A percentile compares a stretch with the other conserved stretches of the same genome.
Conservation (phyloP, 2,113 vertebrate species). For the Perccottus glenii region DNA sequence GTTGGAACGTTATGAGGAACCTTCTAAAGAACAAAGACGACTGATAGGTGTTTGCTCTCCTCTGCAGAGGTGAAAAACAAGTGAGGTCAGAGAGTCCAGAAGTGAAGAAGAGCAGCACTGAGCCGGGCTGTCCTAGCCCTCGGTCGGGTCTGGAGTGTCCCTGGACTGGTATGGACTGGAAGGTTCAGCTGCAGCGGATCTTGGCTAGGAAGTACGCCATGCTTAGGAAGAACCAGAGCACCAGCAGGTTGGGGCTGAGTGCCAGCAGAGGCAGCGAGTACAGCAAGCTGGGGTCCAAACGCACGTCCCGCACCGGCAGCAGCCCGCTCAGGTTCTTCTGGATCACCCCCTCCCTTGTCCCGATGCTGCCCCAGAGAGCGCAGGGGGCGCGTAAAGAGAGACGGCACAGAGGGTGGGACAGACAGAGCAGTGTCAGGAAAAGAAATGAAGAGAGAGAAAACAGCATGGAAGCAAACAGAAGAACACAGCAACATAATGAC, state of each 20-base stretch:
- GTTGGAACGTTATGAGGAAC: no score
- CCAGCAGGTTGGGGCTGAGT: slow-evolving; percentile 96
- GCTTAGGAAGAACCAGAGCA: slow-evolving; percentile 98
- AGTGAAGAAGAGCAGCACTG: no score
- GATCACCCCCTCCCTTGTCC: slow-evolving; percentile 97
- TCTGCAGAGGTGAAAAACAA: no score
- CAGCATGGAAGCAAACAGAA: background rate
- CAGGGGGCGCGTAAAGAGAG: background rate
- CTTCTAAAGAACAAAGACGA: no score
- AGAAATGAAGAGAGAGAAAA: background rate
- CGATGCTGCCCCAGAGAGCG: slow-evolving; percentile 87
- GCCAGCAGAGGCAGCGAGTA: slow-evolving; percentile 97
- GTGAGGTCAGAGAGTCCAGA: no score
- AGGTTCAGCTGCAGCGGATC: slow-evolving; percentile 93
- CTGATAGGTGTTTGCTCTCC: no score
- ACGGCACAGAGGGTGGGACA: slow-evolving; percentile 6
- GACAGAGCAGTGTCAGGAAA: background rate
- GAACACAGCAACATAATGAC: background rate
- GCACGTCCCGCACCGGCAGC: slow-evolving; percentile 95
- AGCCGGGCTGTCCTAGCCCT: background rate
- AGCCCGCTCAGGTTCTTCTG: slow-evolving; percentile 99
- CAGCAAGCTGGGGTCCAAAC: slow-evolving; percentile 95
- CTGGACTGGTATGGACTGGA: no score
- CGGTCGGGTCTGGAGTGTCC: background rate
- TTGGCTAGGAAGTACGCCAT: slow-evolving; percentile 93